Evolutionary conservation across 2,113 vertebrate species (phyloP).

Genomic region (Pollimyrus isidori): DNA sequence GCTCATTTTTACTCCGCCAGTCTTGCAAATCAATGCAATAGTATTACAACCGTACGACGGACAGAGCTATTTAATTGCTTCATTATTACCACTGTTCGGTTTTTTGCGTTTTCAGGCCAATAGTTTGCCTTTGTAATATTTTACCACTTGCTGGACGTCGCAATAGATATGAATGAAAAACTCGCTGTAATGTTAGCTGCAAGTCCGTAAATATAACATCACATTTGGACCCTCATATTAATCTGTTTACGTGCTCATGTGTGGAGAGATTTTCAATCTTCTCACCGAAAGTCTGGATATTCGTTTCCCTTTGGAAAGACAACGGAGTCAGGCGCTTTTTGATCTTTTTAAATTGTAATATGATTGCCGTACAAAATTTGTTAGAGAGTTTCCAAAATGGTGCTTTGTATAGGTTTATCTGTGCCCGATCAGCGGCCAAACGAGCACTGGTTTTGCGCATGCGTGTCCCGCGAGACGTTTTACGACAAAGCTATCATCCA

Average conservation of each 20-base stretch:
- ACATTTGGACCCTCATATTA: background rate
- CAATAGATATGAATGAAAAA: background rate
- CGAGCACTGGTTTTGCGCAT: background rate
- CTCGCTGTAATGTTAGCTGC: background rate
- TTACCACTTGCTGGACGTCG: background rate
- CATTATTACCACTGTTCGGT: background rate
- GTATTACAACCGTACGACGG: background rate
- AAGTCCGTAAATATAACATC: background rate
- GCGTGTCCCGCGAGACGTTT: background rate
- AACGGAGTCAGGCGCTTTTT: background rate
- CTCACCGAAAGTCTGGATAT: background rate
- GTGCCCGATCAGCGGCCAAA: background rate
- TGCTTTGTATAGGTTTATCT: background rate
- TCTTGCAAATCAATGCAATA: background rate
- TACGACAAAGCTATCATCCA: background rate
- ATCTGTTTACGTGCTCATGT: background rate
- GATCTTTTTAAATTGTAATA: background rate
- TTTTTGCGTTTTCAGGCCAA: background rate
- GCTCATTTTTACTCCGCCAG: background rate
- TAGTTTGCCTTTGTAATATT: background rate
- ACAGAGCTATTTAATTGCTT: background rate
- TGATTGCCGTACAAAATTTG: background rate
- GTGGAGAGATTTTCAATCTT: background rate
- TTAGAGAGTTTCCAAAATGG: background rate
- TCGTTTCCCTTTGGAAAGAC: background rate